These are phyloP conservation scores for Agapornis canus DNA, from an alignment of 2,797 vertebrate genomes.

Conservation along the genomic window DNA sequence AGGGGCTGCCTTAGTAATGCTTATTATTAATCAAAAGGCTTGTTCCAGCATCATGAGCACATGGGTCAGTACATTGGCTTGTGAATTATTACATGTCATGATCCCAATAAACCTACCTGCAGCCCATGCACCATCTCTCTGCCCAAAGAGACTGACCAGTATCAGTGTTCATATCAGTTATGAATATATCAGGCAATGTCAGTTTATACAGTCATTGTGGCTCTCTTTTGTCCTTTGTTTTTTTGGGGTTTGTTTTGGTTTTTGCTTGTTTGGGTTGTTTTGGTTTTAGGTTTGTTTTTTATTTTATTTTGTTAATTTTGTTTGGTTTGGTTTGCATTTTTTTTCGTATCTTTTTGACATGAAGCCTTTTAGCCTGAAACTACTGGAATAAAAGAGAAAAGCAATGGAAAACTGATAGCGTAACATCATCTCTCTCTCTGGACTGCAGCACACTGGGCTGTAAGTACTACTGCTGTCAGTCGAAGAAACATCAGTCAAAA, in stretches of 20 bases:
- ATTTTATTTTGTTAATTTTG: not conserved
- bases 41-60: not conserved
- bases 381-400: not conserved
- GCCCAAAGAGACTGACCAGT: not conserved
- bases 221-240: not conserved
- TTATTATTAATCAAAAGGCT: not conserved
- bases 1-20: not conserved
- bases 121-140: not conserved
- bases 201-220: rapidly evolving
- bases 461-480: not conserved
- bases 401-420: rapidly evolving
- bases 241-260: not conserved
- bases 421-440: not conserved
- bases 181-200: not conserved
- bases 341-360: not conserved
- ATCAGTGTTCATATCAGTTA: rapidly evolving
- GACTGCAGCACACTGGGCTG: not conserved
- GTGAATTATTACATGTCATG: not conserved
- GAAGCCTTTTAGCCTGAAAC: not conserved
- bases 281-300: not conserved
- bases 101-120: not conserved
- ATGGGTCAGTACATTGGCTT: rapidly evolving
- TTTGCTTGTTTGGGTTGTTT: not conserved
- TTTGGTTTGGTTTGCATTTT: not conserved
- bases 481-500: not conserved